Conservation (phyloP, 2,888 invertebrate genomes). For the Melinaea marsaeus region DNA sequence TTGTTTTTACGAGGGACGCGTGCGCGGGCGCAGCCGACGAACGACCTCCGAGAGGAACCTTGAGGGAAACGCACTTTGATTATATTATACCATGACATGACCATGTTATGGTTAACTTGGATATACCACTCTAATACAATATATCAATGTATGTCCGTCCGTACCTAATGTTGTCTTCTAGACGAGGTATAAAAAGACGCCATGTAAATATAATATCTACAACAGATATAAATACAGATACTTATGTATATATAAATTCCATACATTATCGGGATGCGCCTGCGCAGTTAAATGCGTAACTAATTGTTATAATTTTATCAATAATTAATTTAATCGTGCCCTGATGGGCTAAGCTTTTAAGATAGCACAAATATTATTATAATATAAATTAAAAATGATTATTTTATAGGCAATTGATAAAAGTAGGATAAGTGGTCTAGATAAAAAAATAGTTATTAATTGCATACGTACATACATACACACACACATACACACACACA, state of each 20-base stretch:
- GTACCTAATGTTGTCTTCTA: neutral
- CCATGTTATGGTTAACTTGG: neutral
- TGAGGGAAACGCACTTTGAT: slow-evolving; percentile 42
- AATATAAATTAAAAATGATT: neutral
- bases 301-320: slow-evolving; percentile 36
- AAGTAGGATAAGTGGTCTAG: no score
- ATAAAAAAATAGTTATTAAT: no score
- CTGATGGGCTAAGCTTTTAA: slow-evolving; percentile 21
- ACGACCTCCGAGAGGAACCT: slow-evolving; percentile 69
- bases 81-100: slow-evolving; percentile 33
- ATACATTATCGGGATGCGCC: slow-evolving; percentile 28
- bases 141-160: no score
- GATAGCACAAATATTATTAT: slow-evolving; percentile 14
- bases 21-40: slow-evolving; percentile 48
- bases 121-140: no score
- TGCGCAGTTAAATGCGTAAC: slow-evolving; percentile 32
- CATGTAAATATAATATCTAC: neutral
- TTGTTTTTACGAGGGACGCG: slow-evolving; percentile 64
- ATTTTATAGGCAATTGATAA: neutral
- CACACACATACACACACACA: no score
- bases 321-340: slow-evolving; percentile 33
- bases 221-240: neutral
- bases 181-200: neutral
- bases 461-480: no score
- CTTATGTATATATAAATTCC: slow-evolving; percentile 30